Evolutionary conservation across 2,888 invertebrate species (phyloP).

Genomic region (Catocala sponsa): DNA sequence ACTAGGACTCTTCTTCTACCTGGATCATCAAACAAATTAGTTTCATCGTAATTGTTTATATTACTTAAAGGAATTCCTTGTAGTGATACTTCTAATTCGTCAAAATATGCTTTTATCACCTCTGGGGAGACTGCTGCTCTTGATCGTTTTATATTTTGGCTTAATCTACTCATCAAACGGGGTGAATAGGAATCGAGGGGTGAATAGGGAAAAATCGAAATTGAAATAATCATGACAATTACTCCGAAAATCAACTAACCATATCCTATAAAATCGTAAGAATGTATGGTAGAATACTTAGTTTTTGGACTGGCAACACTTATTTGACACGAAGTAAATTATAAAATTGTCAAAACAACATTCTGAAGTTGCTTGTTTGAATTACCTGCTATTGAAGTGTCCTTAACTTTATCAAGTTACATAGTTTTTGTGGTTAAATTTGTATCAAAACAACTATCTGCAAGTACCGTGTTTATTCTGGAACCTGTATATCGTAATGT

Average conservation of each 20-base stretch:
- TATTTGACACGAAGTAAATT: constrained; percentile 6
- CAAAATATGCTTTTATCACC: constrained; percentile 28
- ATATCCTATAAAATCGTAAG: constrained; percentile 7
- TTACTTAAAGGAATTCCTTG: constrained; percentile 17
- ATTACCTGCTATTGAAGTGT: constrained; percentile 11
- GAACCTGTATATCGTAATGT: constrained; percentile 5
- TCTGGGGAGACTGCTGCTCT: constrained; percentile 29
- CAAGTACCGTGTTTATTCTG: constrained; percentile 6
- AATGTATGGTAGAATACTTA: constrained; percentile 1
- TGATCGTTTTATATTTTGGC: constrained; percentile 30
- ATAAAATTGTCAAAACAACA: constrained; percentile 14
- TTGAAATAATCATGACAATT: constrained; percentile 7
- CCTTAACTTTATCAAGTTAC: background rate
- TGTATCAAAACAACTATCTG: constrained; percentile 8
- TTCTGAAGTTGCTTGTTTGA: constrained; percentile 7
- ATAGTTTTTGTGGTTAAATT: constrained; percentile 8
- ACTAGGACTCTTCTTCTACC: too few relatives aligned
- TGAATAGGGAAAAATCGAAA: constrained; percentile 9
- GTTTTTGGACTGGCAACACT: constrained; percentile 9
- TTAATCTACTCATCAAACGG: constrained; percentile 18
- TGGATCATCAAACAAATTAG: too few relatives aligned
- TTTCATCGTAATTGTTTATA: constrained; percentile 42
- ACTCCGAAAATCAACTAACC: background rate
- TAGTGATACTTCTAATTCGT: constrained; percentile 28
- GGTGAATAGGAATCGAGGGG: constrained; percentile 8